These are phyloP conservation scores for Agrypnia vestita DNA, from an alignment of 1,140 invertebrate species.

Conservation along the genomic window DNA sequence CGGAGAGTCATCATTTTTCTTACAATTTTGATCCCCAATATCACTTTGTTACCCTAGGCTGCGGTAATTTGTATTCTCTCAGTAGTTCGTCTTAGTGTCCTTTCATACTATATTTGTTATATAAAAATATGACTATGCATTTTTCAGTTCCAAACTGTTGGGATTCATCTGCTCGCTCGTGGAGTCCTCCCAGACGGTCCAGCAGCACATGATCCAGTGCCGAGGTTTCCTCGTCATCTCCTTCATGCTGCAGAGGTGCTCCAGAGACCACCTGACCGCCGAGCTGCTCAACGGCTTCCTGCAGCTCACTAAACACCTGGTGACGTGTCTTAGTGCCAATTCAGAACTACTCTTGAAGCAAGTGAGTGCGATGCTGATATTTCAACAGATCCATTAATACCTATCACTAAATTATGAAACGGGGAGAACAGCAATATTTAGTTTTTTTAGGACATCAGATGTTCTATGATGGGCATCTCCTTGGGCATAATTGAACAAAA, in stretches of 20 bases:
- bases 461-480: too few relatives aligned
- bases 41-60: too few relatives aligned
- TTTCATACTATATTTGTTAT: not conserved
- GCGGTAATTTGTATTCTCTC: too few relatives aligned
- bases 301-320: slow-evolving; percentile 96
- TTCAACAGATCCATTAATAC: too few relatives aligned
- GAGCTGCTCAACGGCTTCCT: slow-evolving; percentile 95
- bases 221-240: slow-evolving; percentile 98
- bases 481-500: too few relatives aligned
- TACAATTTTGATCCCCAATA: too few relatives aligned
- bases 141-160: slow-evolving; percentile 93
- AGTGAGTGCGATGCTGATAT: slow-evolving; percentile 72
- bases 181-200: slow-evolving; percentile 96
- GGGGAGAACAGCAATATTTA: too few relatives aligned
- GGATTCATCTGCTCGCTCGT: slow-evolving; percentile 98
- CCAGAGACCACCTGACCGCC: slow-evolving; percentile 93
- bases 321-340: slow-evolving; percentile 93
- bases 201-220: slow-evolving; percentile 99
- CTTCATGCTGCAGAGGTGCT: slow-evolving; percentile 95
- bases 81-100: too few relatives aligned
- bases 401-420: too few relatives aligned
- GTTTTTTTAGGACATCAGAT: too few relatives aligned
- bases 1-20: too few relatives aligned
- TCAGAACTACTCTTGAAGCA: slow-evolving; percentile 96
- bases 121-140: slow-evolving; percentile 28